Evolutionary conservation across 2,888 invertebrate species (phyloP).

Genomic region (Nemoura dubitans): DNA sequence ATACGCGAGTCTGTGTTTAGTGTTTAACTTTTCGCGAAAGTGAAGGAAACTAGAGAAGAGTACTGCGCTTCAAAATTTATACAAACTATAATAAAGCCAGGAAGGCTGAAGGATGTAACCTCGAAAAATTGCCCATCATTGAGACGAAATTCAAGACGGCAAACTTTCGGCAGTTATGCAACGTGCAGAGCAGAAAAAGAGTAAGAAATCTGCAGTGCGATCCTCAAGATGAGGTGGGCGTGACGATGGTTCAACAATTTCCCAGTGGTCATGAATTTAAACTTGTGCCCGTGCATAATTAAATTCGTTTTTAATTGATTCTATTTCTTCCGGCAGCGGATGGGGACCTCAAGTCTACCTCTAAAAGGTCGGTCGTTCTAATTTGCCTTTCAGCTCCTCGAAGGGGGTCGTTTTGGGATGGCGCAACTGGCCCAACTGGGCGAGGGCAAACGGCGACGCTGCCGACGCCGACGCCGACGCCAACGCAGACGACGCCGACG

Average conservation of each 20-base stretch:
- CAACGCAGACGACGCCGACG: too few species aligned
- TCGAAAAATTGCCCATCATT: not conserved
- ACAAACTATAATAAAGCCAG: not conserved
- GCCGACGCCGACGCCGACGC: not conserved
- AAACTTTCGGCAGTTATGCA: not conserved
- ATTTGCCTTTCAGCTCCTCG: not conserved
- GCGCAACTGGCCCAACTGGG: not conserved
- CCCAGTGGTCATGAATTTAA: slow-evolving; percentile 21
- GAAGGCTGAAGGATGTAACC: slow-evolving; percentile 13
- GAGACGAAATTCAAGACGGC: not conserved
- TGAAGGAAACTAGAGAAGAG: not conserved
- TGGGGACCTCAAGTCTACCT: slow-evolving; percentile 12
- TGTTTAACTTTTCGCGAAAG: slow-evolving; percentile 22
- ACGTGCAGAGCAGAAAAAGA: not conserved
- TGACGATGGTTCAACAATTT: slow-evolving; percentile 18
- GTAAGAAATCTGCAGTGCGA: not conserved
- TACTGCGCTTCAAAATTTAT: not conserved
- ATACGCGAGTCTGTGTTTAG: slow-evolving; percentile 16
- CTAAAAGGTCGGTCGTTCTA: not conserved
- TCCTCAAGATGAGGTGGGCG: slow-evolving; percentile 3
- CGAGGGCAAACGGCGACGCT: slow-evolving; percentile 14
- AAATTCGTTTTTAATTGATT: slow-evolving; percentile 42
- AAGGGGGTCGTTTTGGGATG: not conserved
- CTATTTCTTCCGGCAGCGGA: slow-evolving; percentile 20
- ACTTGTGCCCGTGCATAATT: slow-evolving; percentile 2